These are phyloP conservation scores for Temnopleurus reevesii DNA, from an alignment of 53 echinoderm and acorn worm species.

Conservation along the genomic window DNA sequence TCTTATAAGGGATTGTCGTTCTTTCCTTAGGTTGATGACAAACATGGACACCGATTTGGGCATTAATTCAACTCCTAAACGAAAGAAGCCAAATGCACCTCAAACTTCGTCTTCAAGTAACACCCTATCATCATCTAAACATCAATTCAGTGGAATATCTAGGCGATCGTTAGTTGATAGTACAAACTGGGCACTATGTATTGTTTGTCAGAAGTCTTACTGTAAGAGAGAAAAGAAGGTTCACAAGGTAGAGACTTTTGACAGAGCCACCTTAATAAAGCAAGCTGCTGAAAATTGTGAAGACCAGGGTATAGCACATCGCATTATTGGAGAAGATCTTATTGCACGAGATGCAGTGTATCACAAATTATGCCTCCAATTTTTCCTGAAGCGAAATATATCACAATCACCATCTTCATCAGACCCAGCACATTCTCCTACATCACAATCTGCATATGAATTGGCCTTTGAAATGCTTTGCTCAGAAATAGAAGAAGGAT, in stretches of 20 bases:
- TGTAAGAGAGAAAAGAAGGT: conserved; percentile 22
- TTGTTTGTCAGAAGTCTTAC: background rate
- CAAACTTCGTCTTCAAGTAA: background rate
- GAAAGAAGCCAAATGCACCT: background rate
- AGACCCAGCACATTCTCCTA: background rate
- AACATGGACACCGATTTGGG: background rate
- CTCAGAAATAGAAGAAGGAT: background rate
- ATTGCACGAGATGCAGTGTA: background rate
- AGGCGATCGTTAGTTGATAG: background rate
- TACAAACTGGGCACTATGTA: conserved; percentile 25
- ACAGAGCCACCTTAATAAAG: background rate
- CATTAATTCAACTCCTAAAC: background rate
- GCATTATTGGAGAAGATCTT: background rate
- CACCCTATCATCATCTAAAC: background rate
- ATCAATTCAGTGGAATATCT: background rate
- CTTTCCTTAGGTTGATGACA: background rate
- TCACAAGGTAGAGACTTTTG: conserved; percentile 18
- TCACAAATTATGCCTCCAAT: background rate
- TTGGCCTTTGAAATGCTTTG: background rate
- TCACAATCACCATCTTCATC: background rate
- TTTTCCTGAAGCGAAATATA: background rate
- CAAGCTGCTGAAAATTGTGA: background rate
- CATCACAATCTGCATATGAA: background rate
- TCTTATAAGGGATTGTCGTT: background rate
- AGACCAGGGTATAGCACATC: background rate